phyloP scores from a whole-genome alignment of 2,797 vertebrate genomes.

The Myotis findleyi region DNA sequence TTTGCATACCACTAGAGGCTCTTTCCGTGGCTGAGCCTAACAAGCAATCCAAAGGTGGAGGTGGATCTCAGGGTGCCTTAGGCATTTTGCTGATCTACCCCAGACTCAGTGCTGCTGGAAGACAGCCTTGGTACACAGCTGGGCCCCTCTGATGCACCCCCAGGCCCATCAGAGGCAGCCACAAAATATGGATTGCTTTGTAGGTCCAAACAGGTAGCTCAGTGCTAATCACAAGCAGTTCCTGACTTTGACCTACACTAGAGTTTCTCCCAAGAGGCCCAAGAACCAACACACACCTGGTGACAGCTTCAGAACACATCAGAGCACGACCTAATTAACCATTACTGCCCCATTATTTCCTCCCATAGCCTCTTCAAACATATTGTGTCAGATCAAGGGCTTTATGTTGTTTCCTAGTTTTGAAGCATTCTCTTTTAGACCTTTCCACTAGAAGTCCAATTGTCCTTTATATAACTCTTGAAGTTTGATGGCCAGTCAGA shows the following conservation, averaged over 20 bases:
- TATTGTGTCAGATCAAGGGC: background rate
- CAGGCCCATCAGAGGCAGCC: background rate
- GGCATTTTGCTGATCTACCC: too few relatives aligned
- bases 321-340: background rate
- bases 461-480: background rate
- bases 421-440: background rate
- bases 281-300: too few relatives aligned
- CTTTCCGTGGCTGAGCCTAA: too few relatives aligned
- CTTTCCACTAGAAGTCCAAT: background rate
- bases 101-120: too few relatives aligned
- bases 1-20: too few relatives aligned
- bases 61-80: too few relatives aligned
- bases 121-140: too few relatives aligned
- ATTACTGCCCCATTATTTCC: background rate
- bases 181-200: background rate
- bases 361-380: background rate
- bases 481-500: background rate
- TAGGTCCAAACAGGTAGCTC: background rate
- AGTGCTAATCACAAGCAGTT: background rate
- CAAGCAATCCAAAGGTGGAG: too few relatives aligned
- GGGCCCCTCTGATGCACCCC: background rate
- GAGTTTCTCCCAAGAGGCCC: too few relatives aligned
- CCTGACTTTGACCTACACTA: background rate
- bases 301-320: background rate
- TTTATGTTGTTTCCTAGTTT: background rate